phyloP scores from a whole-genome alignment of 2,113 vertebrate genomes.

The Tachycineta bicolor region DNA sequence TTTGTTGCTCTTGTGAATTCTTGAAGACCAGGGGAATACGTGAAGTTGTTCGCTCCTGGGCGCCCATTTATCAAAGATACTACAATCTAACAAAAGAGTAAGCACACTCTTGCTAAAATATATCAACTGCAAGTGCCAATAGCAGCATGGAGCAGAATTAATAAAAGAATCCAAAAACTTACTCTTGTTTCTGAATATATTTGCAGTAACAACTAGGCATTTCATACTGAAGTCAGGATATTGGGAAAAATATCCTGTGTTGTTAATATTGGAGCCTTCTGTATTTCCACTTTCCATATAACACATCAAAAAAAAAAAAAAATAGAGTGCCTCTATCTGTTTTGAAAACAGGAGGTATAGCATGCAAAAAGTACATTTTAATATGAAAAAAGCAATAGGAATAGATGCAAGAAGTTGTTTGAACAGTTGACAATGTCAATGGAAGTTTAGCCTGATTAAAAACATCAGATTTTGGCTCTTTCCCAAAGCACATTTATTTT shows the following conservation, averaged over 20 bases:
- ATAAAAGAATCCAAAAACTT: not conserved
- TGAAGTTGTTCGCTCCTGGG: constrained; percentile 87
- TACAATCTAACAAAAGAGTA: constrained; percentile 77
- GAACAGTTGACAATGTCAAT: not conserved
- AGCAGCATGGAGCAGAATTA: not conserved
- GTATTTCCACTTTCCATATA: not conserved
- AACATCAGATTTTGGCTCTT: constrained; percentile 17
- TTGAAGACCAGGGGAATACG: constrained; percentile 80
- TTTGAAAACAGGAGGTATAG: not conserved
- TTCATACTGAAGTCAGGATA: not conserved
- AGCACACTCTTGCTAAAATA: not conserved
- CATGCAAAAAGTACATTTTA: not conserved
- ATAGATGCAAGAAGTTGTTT: not conserved
- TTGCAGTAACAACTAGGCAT: not conserved
- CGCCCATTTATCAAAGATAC: constrained; percentile 90
- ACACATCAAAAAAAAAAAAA: not conserved
- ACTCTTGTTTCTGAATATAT: not conserved
- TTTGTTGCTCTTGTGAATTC: constrained; percentile 93
- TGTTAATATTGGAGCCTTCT: not conserved
- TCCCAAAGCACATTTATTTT: constrained; percentile 62
- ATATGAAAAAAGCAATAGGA: not conserved
- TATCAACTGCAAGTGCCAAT: not conserved
- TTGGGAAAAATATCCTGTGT: not conserved
- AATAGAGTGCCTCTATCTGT: not conserved
- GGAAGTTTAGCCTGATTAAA: constrained; percentile 6